Base-by-base conservation (phyloP, 2,797 vertebrate species). In the Coilia nasus region DNA sequence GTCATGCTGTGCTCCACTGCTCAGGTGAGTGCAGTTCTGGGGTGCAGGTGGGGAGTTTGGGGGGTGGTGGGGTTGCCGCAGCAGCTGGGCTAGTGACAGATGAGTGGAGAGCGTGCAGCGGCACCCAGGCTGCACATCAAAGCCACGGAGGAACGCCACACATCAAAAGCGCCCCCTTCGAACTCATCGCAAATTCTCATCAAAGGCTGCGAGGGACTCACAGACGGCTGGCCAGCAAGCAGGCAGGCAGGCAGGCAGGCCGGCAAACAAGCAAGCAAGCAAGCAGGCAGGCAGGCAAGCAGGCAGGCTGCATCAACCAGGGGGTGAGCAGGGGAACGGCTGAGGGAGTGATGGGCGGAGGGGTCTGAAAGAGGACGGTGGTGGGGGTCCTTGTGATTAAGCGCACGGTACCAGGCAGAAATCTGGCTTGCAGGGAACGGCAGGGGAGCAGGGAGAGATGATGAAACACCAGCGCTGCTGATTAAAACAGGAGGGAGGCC, bases 31-130 rank as follows among this genome's bases (percentile, higher is more conserved):
- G 35, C 44, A 78, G 15, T 25, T 28, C 23, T 23, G 23, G 10
- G 23, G 62, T 5, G 62, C 23, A n/a, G 62, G 23, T 28, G 23
- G 25, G 4, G 62, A 3, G 9, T 12, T 25, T 75, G 9, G 14
- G 28, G 44, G 86, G 86, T 82, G 81, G 87, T 83, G 83, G 82
- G 90, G 86, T 87, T 87, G 87, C 64, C 86, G 2, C 82, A 86
- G 91, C 94, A 95, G 95, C 94, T 96, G 95, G 94, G 93, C 92
- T 94, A 93, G 92, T 95, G 94, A 95, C 93, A 95, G 95, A 96
- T 96, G 91, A 92, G 91, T 91, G 92, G 93, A 95, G 94, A 95
- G 94, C 91, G 90, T 93, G 93, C 94, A 94, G 95, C 92, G 93
- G 89, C 92, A 90, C 91, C 88, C 87, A 87, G 88, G 89, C 92